Conservation (phyloP, 2,888 invertebrate species). For the Yponomeuta sedellus region DNA sequence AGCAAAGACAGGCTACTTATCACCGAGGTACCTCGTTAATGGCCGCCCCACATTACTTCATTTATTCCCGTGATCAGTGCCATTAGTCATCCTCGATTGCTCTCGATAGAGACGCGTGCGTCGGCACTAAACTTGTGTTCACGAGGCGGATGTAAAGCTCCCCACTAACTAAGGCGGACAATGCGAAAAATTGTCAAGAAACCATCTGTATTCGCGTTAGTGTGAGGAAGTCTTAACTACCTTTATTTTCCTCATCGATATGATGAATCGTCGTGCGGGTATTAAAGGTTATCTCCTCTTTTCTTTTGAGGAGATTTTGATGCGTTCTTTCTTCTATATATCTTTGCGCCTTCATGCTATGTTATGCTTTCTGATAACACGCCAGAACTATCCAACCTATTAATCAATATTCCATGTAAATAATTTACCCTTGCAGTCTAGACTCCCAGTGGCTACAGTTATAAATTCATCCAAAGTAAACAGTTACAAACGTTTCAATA, state of each 20-base stretch:
- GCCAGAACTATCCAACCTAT: no score
- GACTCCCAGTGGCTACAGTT: not conserved
- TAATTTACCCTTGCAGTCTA: not conserved
- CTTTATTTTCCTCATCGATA: constrained; percentile 52
- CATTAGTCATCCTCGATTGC: constrained; percentile 40
- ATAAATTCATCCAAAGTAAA: constrained; percentile 3
- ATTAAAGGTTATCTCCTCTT: constrained; percentile 5
- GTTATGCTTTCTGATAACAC: no score
- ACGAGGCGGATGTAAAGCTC: constrained; percentile 46
- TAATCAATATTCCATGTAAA: no score
- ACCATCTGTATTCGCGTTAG: no score
- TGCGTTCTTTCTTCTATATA: not conserved
- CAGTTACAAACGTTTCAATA: constrained; percentile 1
- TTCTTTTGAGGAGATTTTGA: constrained; percentile 5
- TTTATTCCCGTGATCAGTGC: constrained; percentile 49
- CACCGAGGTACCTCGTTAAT: constrained; percentile 11
- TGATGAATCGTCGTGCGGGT: constrained; percentile 47
- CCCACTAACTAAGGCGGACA: not conserved
- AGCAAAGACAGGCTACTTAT: constrained; percentile 14
- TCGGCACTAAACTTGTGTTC: constrained; percentile 51
- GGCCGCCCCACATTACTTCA: constrained; percentile 19
- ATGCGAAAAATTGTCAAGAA: no score
- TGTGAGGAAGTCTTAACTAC: constrained; percentile 32
- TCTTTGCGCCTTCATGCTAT: no score
- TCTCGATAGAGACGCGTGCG: constrained; percentile 32